These are phyloP conservation scores for Gymnocephalus cernua DNA, from an alignment of 2,113 vertebrate species.

Conservation along the genomic window DNA sequence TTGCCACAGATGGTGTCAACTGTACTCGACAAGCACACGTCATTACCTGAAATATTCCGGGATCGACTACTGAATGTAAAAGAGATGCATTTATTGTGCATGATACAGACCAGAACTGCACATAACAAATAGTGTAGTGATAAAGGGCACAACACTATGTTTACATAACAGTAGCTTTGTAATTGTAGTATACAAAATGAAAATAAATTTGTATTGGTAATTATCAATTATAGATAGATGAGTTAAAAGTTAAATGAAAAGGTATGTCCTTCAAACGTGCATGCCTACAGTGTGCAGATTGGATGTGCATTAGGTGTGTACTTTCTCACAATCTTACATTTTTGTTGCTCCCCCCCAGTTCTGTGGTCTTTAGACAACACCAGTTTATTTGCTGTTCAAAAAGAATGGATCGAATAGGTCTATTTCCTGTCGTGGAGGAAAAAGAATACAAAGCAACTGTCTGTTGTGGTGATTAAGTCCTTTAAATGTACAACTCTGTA, in stretches of 20 bases:
- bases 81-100: background rate
- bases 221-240: too few relatives aligned
- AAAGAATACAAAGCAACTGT: background rate
- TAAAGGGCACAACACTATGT: background rate
- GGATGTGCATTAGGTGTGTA: too few relatives aligned
- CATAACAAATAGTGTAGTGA: background rate
- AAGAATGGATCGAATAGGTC: background rate
- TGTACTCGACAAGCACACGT: background rate
- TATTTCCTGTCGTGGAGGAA: background rate
- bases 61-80: background rate
- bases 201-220: too few relatives aligned
- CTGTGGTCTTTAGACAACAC: background rate
- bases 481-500: background rate
- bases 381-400: background rate
- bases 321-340: background rate
- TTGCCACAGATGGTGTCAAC: background rate
- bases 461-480: background rate
- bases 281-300: too few relatives aligned
- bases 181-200: background rate
- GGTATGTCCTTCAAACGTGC: too few relatives aligned
- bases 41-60: slow-evolving; percentile 8
- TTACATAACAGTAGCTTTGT: background rate
- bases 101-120: background rate
- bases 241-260: too few relatives aligned
- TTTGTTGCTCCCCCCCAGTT: background rate